phyloP scores from a whole-genome alignment of 2,113 vertebrate genomes.

The Mormoops blainvillei region DNA sequence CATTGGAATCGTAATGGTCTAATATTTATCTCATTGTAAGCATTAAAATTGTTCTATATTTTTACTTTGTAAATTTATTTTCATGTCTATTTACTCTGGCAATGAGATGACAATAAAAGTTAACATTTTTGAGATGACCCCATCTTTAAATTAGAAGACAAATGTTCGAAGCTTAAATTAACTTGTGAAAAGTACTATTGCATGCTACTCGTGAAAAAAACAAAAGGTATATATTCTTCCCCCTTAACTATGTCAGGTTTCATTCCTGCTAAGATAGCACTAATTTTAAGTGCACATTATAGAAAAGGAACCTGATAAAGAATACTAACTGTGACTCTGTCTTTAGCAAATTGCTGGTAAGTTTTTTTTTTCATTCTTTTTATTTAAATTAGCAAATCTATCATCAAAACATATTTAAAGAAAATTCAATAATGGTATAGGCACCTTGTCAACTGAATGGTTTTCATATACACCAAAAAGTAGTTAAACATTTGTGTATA shows the following conservation, averaged over 20 bases:
- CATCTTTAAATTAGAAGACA: constrained; percentile 71
- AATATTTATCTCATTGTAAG: constrained; percentile 69
- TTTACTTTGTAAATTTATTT: constrained; percentile 44
- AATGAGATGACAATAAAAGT: constrained; percentile 69
- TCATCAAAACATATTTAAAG: constrained; percentile 67
- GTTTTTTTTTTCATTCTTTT: constrained; percentile 50
- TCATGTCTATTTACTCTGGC: constrained; percentile 71
- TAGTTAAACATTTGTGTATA: constrained; percentile 48
- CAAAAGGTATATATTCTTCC: not conserved
- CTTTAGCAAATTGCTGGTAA: constrained; percentile 77
- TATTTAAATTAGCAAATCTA: constrained; percentile 49
- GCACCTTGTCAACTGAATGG: constrained; percentile 73
- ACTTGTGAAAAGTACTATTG: constrained; percentile 71
- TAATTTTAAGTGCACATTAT: constrained; percentile 72
- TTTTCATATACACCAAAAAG: constrained; percentile 70
- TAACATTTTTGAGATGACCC: constrained; percentile 65
- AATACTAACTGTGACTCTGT: constrained; percentile 65
- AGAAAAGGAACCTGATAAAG: constrained; percentile 73
- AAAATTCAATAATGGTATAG: constrained; percentile 73
- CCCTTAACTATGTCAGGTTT: constrained; percentile 56
- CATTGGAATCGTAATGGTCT: constrained; percentile 67
- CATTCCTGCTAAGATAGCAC: constrained; percentile 60
- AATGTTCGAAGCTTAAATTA: constrained; percentile 70
- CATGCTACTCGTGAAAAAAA: constrained; percentile 64
- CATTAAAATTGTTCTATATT: constrained; percentile 16